Percentiles rank a stretch among this genome's conserved stretches.
Conservation (phyloP, 2,113 vertebrate genomes). For the Ptyas mucosa region DNA sequence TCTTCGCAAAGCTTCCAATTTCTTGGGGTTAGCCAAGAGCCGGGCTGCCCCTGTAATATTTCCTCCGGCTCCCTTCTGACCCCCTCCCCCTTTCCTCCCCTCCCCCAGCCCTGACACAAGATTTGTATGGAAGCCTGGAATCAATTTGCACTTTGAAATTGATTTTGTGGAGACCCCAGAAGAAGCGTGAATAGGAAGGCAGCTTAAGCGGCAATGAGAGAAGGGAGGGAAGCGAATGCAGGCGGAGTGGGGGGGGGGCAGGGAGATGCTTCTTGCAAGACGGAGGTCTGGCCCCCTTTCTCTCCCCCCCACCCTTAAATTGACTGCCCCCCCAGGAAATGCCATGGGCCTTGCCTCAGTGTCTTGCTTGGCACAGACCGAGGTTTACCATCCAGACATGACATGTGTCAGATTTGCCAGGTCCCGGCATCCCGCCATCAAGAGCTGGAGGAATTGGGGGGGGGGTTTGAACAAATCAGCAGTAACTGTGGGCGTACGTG, state of each 20-base stretch:
- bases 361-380: not conserved
- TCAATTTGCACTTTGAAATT: constrained; percentile 26
- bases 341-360: not conserved
- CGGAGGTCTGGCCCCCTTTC: too few species aligned
- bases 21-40: not conserved
- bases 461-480: not conserved
- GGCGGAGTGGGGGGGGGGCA: not conserved
- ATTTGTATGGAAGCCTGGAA: not conserved
- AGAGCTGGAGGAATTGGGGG: not conserved
- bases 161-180: not conserved
- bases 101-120: not conserved
- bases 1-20: not conserved
- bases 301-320: too few species aligned
- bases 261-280: too few species aligned
- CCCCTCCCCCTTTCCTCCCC: not conserved
- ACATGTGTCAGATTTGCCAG: not conserved
- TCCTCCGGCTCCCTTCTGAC: not conserved
- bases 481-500: not conserved
- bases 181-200: not conserved
- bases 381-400: not conserved
- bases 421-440: not conserved
- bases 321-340: not conserved
- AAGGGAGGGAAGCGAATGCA: not conserved
- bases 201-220: not conserved
- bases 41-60: not conserved